phyloP scores from a whole-genome alignment of 2,113 vertebrate species.

The Mohoua ochrocephala region DNA sequence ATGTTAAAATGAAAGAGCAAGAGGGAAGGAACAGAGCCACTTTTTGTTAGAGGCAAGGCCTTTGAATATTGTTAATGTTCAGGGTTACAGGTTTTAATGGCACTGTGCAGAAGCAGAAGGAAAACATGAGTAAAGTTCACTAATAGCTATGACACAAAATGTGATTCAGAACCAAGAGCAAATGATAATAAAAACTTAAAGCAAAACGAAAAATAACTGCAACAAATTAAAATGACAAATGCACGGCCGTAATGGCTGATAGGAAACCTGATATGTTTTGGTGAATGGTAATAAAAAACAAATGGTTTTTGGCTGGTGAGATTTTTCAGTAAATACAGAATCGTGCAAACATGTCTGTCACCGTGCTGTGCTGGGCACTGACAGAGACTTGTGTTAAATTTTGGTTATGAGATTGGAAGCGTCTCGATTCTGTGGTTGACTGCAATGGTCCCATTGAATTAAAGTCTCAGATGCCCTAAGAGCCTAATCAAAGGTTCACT shows the following conservation, averaged over 20 bases:
- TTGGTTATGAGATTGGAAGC: neutral
- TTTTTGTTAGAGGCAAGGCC: constrained; percentile 78
- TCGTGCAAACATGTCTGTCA: constrained; percentile 56
- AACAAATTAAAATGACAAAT: constrained; percentile 75
- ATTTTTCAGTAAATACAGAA: constrained; percentile 47
- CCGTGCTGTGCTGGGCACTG: neutral
- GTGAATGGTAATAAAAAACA: constrained; percentile 32
- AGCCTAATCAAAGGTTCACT: neutral
- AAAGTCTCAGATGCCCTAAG: neutral
- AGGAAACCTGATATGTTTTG: constrained; percentile 76
- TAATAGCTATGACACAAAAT: constrained; percentile 33
- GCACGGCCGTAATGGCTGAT: constrained; percentile 71
- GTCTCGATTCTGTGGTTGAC: neutral
- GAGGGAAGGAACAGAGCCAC: neutral
- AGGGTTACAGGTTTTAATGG: constrained; percentile 73
- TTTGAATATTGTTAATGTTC: constrained; percentile 67
- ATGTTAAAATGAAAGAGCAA: constrained; percentile 40
- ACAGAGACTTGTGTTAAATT: neutral
- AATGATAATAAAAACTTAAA: constrained; percentile 33
- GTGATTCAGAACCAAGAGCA: constrained; percentile 42
- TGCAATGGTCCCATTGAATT: neutral
- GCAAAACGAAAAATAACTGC: constrained; percentile 68
- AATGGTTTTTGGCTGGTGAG: constrained; percentile 7
- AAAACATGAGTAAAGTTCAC: constrained; percentile 44
- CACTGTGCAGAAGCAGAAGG: constrained; percentile 51